Conservation (phyloP, 37 sponge, comb jelly and placozoan species). For the Tethya wilhelma region DNA sequence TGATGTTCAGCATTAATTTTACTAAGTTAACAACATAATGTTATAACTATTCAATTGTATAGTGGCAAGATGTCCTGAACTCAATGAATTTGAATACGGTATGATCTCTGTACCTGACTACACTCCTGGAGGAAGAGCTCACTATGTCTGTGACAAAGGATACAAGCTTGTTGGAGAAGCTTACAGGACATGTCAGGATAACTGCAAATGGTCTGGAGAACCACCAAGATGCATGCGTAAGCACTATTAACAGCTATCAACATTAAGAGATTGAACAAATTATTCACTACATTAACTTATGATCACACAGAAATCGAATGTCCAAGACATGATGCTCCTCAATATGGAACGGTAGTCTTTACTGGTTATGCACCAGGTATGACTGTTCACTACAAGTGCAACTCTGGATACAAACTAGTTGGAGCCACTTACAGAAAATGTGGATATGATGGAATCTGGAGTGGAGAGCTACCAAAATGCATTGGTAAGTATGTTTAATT, state of each 20-base stretch:
- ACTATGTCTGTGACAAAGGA: constrained; percentile 39
- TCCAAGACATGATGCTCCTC: not conserved
- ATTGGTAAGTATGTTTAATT: too few species aligned
- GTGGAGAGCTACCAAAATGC: constrained; percentile 44
- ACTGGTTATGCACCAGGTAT: not conserved
- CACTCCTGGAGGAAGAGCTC: constrained; percentile 17
- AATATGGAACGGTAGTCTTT: constrained; percentile 6
- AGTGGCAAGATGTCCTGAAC: not conserved
- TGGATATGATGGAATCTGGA: constrained; percentile 16
- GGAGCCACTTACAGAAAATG: constrained; percentile 1
- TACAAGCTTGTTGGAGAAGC: constrained; percentile 42
- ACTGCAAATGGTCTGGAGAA: constrained; percentile 51
- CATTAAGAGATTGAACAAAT: too few species aligned
- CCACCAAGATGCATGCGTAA: constrained; percentile 67
- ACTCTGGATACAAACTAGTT: constrained; percentile 9
- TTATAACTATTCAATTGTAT: not conserved
- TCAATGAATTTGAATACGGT: not conserved
- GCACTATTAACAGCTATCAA: not conserved
- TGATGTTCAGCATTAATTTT: not conserved
- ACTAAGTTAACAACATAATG: not conserved
- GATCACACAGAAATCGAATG: too few species aligned
- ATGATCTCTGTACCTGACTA: not conserved
- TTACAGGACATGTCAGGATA: constrained; percentile 21
- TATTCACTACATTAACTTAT: too few species aligned
- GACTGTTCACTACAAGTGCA: constrained; percentile 5